Evolutionary conservation across 2,113 vertebrate genomes (phyloP), one percentile per base, ranked within the genome.

Genomic region (Tonatia bakeri): DNA sequence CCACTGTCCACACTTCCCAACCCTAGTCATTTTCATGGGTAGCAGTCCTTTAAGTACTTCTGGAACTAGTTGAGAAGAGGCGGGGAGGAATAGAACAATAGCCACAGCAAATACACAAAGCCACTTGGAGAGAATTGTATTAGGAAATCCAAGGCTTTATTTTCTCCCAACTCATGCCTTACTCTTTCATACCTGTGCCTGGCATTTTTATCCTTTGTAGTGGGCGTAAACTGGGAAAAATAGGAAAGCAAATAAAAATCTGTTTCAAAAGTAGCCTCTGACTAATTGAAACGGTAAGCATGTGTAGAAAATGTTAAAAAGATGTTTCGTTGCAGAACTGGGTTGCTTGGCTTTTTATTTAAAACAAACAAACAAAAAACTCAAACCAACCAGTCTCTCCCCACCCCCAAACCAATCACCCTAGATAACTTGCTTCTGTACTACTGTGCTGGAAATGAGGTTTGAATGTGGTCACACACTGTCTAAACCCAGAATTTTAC

Each of bases 401-500:
- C 61, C 61, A 59, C 7, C 26, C 43, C 82, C 26, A 81, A 76
- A 67, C 28, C 72, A 83, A 45, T 96, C 73, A 95, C 93, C 93
- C 77, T 75, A 96, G 96, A 94, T 96, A 98, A 70, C 96, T 93
- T 89, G 80, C 90, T 95, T 82, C 86, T 96, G 43, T 50, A 65
- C 89, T 96, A 92, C 96, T 82, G 7, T 95, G 94, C 77, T 96
- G 75, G 95, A 97, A 96, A 67, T 93, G 64, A 85, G 92, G 87
- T 95, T 97, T 95, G 93, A 97, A 91, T 98, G 96, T 98, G 97
- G 95, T 98, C 20, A 76, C 95, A 94, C 94, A 97, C 95, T 92
- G 94, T 93, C 97, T 98, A 97, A 98, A 98, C 98, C 96, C 96
- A 98, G 97, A 73, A 92, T 91, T 97, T 97, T 96, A 94, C 97